Percentiles rank a stretch among this genome's conserved stretches.
These are phyloP conservation scores for Mimas tiliae DNA, from an alignment of 2,888 invertebrate genomes.

Conservation along the genomic window DNA sequence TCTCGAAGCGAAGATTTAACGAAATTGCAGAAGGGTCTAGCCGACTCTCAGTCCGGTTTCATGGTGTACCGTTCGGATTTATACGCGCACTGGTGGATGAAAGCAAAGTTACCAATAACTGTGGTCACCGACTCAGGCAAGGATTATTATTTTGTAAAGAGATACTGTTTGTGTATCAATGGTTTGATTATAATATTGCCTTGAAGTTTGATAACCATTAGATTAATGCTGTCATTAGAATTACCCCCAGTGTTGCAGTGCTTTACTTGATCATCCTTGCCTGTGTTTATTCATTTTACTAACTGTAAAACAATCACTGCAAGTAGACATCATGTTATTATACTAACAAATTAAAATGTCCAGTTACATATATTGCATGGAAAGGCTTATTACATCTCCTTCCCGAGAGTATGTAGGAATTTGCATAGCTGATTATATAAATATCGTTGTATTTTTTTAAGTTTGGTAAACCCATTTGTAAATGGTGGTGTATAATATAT, in stretches of 20 bases:
- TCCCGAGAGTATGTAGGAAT: conserved; percentile 39
- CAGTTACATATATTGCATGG: conserved; percentile 65
- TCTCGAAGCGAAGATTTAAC: conserved; percentile 79
- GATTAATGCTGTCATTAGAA: conserved; percentile 79
- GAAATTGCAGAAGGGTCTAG: conserved; percentile 73
- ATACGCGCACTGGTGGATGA: conserved; percentile 97
- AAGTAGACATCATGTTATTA: conserved; percentile 66
- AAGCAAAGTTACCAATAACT: conserved; percentile 90
- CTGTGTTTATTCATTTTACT: conserved; percentile 84
- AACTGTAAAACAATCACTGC: conserved; percentile 74
- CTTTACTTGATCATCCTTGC: conserved; percentile 86
- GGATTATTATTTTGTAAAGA: conserved; percentile 84
- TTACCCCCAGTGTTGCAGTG: conserved; percentile 82
- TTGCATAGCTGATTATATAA: conserved; percentile 23
- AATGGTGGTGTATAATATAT: background rate
- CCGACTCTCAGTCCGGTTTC: conserved; percentile 72
- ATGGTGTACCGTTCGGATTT: conserved; percentile 91
- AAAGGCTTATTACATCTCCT: conserved; percentile 66
- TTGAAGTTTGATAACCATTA: conserved; percentile 82
- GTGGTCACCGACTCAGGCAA: conserved; percentile 86
- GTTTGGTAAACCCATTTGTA: conserved; percentile 29
- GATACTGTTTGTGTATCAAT: conserved; percentile 82
- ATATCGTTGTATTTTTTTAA: conserved; percentile 19
- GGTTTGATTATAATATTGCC: conserved; percentile 82
- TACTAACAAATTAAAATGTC: conserved; percentile 68